Conservation (phyloP, 2,113 vertebrate species). For the Hyla sarda region DNA sequence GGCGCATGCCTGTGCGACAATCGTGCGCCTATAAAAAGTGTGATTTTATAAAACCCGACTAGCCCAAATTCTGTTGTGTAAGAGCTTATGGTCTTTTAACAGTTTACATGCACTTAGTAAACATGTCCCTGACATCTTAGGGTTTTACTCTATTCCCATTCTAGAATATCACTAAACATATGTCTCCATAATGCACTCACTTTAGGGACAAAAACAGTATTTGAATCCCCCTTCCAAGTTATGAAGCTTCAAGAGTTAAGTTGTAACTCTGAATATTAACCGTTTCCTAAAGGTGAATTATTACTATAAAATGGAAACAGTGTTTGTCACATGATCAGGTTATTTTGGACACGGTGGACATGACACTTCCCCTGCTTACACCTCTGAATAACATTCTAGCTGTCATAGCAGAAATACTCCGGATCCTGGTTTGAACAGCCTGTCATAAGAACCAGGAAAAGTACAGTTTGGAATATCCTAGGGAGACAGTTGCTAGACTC, state of each 20-base stretch:
- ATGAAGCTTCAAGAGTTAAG: neutral
- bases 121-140: too few relatives aligned
- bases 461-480: slow-evolving; percentile 61
- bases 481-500: slow-evolving; percentile 59
- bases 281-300: neutral
- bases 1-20: too few relatives aligned
- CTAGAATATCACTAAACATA: too few relatives aligned
- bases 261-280: neutral
- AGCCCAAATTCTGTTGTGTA: too few relatives aligned
- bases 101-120: too few relatives aligned
- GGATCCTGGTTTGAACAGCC: slow-evolving; percentile 27
- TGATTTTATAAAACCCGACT: too few relatives aligned
- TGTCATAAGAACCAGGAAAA: slow-evolving; percentile 60
- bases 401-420: slow-evolving; percentile 45
- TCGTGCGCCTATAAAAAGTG: too few relatives aligned
- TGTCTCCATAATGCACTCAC: too few relatives aligned
- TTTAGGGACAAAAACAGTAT: neutral
- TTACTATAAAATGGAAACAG: slow-evolving; percentile 1
- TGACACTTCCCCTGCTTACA: slow-evolving; percentile 31
- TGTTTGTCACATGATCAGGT: neutral
- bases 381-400: slow-evolving; percentile 42
- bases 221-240: neutral
- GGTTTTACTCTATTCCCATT: too few relatives aligned
- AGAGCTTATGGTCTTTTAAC: too few relatives aligned
- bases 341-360: slow-evolving; percentile 21